Percentiles rank a stretch among this genome's conserved stretches.
Conservation (phyloP, 2,888 invertebrate species). For the Macropis europaea region DNA sequence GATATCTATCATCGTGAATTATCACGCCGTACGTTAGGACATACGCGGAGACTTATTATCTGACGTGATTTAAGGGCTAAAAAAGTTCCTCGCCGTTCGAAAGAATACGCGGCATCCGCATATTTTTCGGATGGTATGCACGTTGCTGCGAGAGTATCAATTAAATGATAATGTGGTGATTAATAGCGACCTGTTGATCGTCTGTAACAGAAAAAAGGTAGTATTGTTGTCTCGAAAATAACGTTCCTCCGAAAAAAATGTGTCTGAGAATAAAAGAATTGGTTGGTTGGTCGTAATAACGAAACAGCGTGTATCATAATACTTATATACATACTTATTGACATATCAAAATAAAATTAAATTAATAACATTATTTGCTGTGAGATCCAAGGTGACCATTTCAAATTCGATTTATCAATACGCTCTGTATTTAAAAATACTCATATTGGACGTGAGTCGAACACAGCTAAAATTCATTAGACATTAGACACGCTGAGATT, state of each 20-base stretch:
- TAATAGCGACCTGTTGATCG: constrained; percentile 24
- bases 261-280: background rate
- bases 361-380: too few relatives aligned
- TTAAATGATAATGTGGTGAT: constrained; percentile 44
- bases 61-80: constrained; percentile 69
- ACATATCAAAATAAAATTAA: too few relatives aligned
- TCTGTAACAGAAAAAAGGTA: constrained; percentile 7
- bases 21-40: constrained; percentile 69
- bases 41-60: constrained; percentile 69
- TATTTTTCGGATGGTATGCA: constrained; percentile 25
- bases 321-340: too few relatives aligned
- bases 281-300: too few relatives aligned
- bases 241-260: background rate
- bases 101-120: constrained; percentile 29
- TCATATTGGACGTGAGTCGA: too few relatives aligned
- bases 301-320: too few relatives aligned
- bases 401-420: too few relatives aligned
- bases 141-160: constrained; percentile 37
- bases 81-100: constrained; percentile 6
- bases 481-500: too few relatives aligned
- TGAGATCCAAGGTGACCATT: too few relatives aligned
- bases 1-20: constrained; percentile 71
- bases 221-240: background rate
- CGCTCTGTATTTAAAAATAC: too few relatives aligned
- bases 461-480: too few relatives aligned